Evolutionary conservation across 2,113 vertebrate genomes (phyloP).

Genomic region (Halcyon malimbica): DNA sequence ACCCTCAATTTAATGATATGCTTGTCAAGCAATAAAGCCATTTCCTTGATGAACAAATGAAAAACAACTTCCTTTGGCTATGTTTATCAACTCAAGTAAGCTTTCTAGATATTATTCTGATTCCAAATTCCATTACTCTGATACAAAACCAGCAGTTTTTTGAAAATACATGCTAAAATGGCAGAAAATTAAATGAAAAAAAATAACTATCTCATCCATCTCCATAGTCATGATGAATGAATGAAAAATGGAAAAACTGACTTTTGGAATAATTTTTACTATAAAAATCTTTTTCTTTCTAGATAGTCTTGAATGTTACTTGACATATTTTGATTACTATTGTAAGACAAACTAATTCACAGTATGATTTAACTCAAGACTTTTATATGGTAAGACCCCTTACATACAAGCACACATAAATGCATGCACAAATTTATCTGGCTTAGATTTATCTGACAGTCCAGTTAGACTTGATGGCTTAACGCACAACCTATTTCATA

Average conservation of each 20-base stretch:
- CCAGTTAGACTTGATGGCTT: not conserved
- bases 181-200: not conserved
- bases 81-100: not conserved
- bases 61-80: not conserved
- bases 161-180: not conserved
- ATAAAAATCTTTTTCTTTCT: not conserved
- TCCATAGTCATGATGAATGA: not conserved
- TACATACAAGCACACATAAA: not conserved
- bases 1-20: not conserved
- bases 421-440: rapidly evolving
- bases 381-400: not conserved
- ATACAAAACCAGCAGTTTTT: not conserved
- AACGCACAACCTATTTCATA: not conserved
- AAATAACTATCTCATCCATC: not conserved
- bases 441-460: not conserved
- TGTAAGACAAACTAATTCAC: not conserved
- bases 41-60: not conserved
- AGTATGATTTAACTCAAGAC: not conserved
- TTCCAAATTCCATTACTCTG: not conserved
- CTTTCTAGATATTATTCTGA: not conserved
- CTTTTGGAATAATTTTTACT: not conserved
- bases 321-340: not conserved
- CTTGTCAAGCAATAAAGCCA: not conserved
- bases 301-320: not conserved
- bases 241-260: not conserved